Evolutionary conservation across 2,888 invertebrate genomes (phyloP).

Genomic region (Stratiomys singularior): DNA sequence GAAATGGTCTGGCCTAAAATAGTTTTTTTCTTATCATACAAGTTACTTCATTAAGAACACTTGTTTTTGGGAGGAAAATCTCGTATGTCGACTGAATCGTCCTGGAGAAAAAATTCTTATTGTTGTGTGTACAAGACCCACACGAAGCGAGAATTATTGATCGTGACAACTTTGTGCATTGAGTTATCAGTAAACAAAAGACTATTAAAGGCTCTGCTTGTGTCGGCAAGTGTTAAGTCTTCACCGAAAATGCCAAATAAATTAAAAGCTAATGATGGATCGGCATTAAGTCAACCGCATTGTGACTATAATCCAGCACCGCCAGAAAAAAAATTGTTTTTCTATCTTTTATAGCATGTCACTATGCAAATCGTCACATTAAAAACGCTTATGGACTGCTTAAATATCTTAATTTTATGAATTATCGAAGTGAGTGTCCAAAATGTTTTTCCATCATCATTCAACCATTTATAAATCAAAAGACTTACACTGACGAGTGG

Average conservation of each 20-base stretch:
- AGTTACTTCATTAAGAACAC: too few relatives aligned
- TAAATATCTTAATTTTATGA: constrained; percentile 37
- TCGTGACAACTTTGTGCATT: neutral
- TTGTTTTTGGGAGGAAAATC: too few relatives aligned
- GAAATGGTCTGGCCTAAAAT: too few relatives aligned
- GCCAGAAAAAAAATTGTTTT: neutral
- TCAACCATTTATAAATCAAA: constrained; percentile 28
- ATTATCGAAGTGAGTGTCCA: constrained; percentile 23
- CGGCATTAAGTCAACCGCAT: constrained; percentile 8
- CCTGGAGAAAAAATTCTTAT: too few relatives aligned
- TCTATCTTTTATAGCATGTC: constrained; percentile 14
- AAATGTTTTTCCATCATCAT: neutral
- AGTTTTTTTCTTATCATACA: too few relatives aligned
- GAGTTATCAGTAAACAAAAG: neutral
- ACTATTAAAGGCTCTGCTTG: neutral
- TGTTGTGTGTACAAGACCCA: too few relatives aligned
- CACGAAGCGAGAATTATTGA: too few relatives aligned
- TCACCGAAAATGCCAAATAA: constrained; percentile 16
- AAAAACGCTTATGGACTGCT: constrained; percentile 22
- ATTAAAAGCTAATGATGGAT: constrained; percentile 29
- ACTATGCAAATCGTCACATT: constrained; percentile 33
- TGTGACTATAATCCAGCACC: neutral
- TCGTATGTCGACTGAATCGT: too few relatives aligned
- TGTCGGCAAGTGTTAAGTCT: neutral
- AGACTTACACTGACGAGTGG: constrained; percentile 25